A percentile compares a stretch with the other conserved stretches of the same genome.
Conservation (phyloP, 2,797 vertebrate species). For the Clarias platycephalus region DNA sequence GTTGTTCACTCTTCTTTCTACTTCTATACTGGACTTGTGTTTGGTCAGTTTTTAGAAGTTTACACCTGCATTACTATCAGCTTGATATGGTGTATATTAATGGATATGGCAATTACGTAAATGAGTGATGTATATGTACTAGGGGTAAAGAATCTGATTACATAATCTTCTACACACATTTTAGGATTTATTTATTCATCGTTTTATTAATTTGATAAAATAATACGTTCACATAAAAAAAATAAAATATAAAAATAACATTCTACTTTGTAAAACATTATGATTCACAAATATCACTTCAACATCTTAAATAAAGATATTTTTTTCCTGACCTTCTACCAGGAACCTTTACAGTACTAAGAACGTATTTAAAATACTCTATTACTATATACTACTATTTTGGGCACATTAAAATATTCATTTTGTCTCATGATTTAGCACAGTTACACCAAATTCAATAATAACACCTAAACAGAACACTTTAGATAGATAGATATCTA, state of each 20-base stretch:
- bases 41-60: neutral
- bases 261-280: neutral
- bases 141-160: neutral
- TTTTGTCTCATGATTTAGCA: neutral
- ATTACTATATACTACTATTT: no score
- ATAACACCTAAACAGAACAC: neutral
- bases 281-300: conserved; percentile 1
- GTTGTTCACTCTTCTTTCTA: neutral
- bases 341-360: neutral
- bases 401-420: neutral
- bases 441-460: neutral
- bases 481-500: neutral
- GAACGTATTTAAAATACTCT: neutral
- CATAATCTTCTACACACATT: neutral
- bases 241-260: conserved; percentile 6
- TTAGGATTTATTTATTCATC: neutral
- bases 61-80: neutral
- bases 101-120: neutral
- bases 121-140: neutral
- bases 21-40: neutral
- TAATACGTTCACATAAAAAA: neutral
- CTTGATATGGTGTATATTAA: neutral
- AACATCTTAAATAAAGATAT: neutral
- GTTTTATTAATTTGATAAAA: conserved; percentile 1
- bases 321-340: neutral